Percentiles rank a stretch among this genome's conserved stretches.
Conservation (phyloP, 2,888 invertebrate species). For the Punctoribates punctum region DNA sequence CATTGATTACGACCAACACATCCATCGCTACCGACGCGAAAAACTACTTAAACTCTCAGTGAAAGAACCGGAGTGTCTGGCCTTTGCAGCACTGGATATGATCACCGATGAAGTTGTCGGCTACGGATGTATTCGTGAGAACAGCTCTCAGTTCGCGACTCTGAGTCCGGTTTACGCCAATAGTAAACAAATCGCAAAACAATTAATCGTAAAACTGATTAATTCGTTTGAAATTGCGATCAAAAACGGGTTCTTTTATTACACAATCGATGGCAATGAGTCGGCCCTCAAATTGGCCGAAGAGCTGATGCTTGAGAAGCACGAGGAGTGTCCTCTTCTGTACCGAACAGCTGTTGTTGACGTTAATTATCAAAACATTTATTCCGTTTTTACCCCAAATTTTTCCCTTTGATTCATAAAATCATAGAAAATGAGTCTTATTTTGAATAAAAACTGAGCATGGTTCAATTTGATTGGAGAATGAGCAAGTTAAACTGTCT, state of each 20-base stretch:
- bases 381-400: not conserved
- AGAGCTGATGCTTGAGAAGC: not conserved
- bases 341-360: not conserved
- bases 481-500: too few species aligned
- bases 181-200: not conserved
- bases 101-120: not conserved
- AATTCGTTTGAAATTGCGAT: not conserved
- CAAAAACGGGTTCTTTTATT: not conserved
- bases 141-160: not conserved
- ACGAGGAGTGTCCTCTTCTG: not conserved
- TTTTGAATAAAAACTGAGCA: too few species aligned
- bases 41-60: not conserved
- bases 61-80: not conserved
- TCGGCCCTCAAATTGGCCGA: not conserved
- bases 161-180: not conserved
- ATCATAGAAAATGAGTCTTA: too few species aligned
- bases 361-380: not conserved
- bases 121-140: not conserved
- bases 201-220: not conserved
- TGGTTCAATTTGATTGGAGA: too few species aligned
- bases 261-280: not conserved
- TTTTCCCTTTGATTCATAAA: constrained; percentile 6
- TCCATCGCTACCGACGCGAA: not conserved
- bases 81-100: not conserved
- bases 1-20: constrained; percentile 4